Percentiles rank a stretch among this genome's conserved stretches.
phyloP scores from a whole-genome alignment of 1,140 invertebrate species.

The Rhyacophila brunnea region DNA sequence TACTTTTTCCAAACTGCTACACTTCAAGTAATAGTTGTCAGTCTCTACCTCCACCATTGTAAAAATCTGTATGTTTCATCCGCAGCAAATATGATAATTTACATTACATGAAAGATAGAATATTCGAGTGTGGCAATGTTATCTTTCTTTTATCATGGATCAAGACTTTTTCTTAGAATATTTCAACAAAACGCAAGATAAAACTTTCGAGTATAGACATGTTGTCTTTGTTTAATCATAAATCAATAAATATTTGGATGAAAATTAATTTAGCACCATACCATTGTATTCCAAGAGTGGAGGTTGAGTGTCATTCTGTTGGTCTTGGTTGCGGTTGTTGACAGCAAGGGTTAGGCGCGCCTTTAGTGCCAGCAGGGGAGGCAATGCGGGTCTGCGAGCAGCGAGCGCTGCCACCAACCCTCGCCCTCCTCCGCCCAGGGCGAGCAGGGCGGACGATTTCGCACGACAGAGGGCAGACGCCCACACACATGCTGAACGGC shows the following conservation, averaged over 20 bases:
- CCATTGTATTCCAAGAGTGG: slow-evolving; percentile 42
- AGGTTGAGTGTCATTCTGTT: slow-evolving; percentile 30
- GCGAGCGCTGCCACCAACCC: slow-evolving; percentile 14
- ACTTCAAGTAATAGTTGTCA: too few relatives aligned
- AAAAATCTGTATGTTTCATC: too few relatives aligned
- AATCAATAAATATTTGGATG: not conserved
- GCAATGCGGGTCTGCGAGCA: slow-evolving; percentile 42
- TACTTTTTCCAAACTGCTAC: too few relatives aligned
- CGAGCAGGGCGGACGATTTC: slow-evolving; percentile 19
- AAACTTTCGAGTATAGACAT: not conserved
- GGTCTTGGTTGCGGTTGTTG: slow-evolving; percentile 31
- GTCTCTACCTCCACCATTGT: too few relatives aligned
- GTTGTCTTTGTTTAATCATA: too few relatives aligned
- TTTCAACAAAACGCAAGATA: too few relatives aligned
- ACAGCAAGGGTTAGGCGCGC: slow-evolving; percentile 43
- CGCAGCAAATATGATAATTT: too few relatives aligned
- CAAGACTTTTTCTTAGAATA: too few relatives aligned
- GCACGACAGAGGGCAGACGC: slow-evolving; percentile 25
- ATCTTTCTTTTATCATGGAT: too few relatives aligned
- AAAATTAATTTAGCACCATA: slow-evolving; percentile 19
- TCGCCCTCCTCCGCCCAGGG: slow-evolving; percentile 1
- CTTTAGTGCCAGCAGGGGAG: slow-evolving; percentile 45
- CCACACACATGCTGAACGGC: slow-evolving; percentile 30
- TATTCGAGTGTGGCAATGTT: too few relatives aligned
- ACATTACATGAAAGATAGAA: too few relatives aligned